Evolutionary conservation across 2,113 vertebrate genomes (phyloP), one percentile per base, ranked within the genome.

Genomic region (Cromileptes altivelis): DNA sequence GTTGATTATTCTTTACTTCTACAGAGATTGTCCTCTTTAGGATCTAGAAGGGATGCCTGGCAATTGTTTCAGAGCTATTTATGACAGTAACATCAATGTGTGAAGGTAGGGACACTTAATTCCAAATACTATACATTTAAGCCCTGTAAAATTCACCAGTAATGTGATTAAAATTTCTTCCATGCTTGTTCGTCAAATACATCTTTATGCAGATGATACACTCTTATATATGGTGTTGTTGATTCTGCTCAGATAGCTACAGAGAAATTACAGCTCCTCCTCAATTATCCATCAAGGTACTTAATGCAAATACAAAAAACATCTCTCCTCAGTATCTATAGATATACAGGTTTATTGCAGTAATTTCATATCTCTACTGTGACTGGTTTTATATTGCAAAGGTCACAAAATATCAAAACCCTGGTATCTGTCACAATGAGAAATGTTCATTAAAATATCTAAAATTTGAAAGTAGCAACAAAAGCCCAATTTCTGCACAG

Each of bases 401-500:
- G 69, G 73, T 74, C 40, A 65, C 23, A 8, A 13, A 50, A 60
- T 69, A 55, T 58, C 33, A 77, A 79, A 60, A 64, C 10, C 15
- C 37, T 40, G 13, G 12, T 45, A 27, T 65, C 47, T 86, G 27
- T 67, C n/a, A 60, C 68, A 40, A 11, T 56, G 10, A 65, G 10
- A 56, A 60, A 81, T 75, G 64, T 55, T 25, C 25, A 57, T 79
- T 42, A 75, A 50, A 68, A 85, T 82, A 50, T 80, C 33, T 45
- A 49, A n/a, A 49, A 57, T 53, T 7, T 68, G 11, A 11, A 18
- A 40, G 13, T n/a, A 61, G 42, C 64, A 40, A 58, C 15, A 55
- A 63, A 45, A 25, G 50, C 21, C 6, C 25, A 14, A 14, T 67
- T 49, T 70, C 27, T 75, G 37, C 13, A 65, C 50, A 17, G 49